Evolutionary conservation across 2,797 vertebrate species (phyloP).

Genomic region (Malurus leucopterus): DNA sequence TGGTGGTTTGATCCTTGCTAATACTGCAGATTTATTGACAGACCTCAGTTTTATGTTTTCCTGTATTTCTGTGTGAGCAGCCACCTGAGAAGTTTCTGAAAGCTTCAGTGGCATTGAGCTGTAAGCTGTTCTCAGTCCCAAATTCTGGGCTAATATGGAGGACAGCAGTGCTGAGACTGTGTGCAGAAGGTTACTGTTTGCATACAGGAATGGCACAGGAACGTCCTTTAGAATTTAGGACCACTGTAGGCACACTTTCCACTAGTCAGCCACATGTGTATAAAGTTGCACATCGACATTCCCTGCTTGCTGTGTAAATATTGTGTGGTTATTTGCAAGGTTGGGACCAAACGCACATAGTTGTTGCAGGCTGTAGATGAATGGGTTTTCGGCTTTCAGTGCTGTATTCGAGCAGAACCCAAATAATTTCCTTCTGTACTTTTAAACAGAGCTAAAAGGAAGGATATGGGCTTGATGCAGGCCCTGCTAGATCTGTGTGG

Average conservation of each 20-base stretch:
- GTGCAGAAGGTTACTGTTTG: background rate
- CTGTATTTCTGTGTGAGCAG: background rate
- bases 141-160: background rate
- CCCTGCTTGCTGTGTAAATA: background rate
- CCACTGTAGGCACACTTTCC: background rate
- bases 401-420: background rate
- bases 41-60: background rate
- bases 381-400: background rate
- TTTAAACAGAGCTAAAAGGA: slow-evolving; percentile 4
- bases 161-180: background rate
- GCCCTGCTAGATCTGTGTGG: background rate
- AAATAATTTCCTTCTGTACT: background rate
- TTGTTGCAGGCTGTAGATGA: background rate
- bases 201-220: background rate
- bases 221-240: background rate
- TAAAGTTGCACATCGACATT: background rate
- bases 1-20: slow-evolving; percentile 5
- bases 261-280: fast-evolving
- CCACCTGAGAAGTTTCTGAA: background rate
- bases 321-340: background rate
- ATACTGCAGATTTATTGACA: background rate
- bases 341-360: background rate
- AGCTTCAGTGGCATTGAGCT: background rate
- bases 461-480: background rate
- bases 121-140: background rate